These are phyloP conservation scores for Hyperoplus immaculatus DNA, from an alignment of 2,797 vertebrate genomes.

Conservation along the genomic window DNA sequence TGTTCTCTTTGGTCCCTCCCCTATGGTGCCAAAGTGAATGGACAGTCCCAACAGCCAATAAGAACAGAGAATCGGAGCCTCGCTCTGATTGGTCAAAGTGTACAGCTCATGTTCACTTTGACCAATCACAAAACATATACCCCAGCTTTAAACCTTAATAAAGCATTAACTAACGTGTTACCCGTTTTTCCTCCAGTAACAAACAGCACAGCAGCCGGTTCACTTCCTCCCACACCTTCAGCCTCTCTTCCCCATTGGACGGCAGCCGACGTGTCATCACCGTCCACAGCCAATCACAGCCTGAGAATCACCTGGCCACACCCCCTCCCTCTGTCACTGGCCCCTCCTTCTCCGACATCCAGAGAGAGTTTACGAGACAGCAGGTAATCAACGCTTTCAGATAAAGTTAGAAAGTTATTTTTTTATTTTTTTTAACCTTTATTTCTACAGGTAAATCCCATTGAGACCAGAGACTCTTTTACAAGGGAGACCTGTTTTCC, in stretches of 20 bases:
- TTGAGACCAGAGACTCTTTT: too few species aligned
- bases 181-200: background rate
- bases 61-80: too few species aligned
- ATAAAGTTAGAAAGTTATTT: background rate
- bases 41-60: too few species aligned
- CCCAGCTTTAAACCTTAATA: too few species aligned
- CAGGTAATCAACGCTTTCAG: background rate
- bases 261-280: constrained; percentile 41
- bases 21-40: too few species aligned
- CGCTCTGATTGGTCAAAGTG: too few species aligned
- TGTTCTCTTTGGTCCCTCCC: too few species aligned
- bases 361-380: constrained; percentile 49
- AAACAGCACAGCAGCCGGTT: constrained; percentile 8
- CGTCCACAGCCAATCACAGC: constrained; percentile 59
- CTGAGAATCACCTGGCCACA: constrained; percentile 46
- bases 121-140: too few species aligned
- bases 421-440: constrained; percentile 48
- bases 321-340: constrained; percentile 31
- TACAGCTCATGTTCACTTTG: too few species aligned
- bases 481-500: too few species aligned
- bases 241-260: constrained; percentile 65
- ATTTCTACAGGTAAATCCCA: too few species aligned
- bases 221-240: constrained; percentile 60
- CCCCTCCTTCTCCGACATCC: constrained; percentile 58
- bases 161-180: too few species aligned